These are phyloP conservation scores for Aphodius sticticus DNA, from an alignment of 2,888 invertebrate genomes.

Conservation along the genomic window DNA sequence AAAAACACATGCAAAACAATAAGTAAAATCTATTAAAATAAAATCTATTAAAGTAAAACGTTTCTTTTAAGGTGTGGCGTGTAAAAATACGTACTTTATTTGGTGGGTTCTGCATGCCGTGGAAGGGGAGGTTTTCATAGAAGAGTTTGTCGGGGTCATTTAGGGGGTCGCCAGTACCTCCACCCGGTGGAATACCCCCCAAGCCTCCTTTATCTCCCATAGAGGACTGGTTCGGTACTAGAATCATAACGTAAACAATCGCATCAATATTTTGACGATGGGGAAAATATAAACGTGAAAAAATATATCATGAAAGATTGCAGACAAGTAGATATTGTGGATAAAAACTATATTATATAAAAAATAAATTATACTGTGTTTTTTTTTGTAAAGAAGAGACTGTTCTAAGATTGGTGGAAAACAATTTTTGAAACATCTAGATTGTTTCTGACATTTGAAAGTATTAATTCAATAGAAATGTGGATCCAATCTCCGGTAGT, in stretches of 20 bases:
- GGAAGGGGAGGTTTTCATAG: slow-evolving; percentile 95
- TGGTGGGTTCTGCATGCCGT: slow-evolving; percentile 91
- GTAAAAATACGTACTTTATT: slow-evolving; percentile 76
- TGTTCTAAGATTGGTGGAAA: no score
- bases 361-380: no score
- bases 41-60: slow-evolving; percentile 14
- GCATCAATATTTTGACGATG: background rate
- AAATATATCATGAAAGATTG: background rate
- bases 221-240: slow-evolving; percentile 63
- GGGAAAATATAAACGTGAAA: slow-evolving; percentile 9
- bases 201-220: slow-evolving; percentile 63
- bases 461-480: no score
- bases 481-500: no score
- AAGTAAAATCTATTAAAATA: slow-evolving; percentile 40
- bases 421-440: no score
- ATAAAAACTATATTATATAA: background rate
- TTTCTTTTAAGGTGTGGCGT: background rate
- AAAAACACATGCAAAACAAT: slow-evolving; percentile 58
- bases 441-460: no score
- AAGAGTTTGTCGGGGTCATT: slow-evolving; percentile 85
- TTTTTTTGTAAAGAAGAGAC: no score
- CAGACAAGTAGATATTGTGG: background rate
- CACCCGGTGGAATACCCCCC: slow-evolving; percentile 60
- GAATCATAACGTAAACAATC: slow-evolving; percentile 36
- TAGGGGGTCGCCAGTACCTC: slow-evolving; percentile 68